Percentiles rank a stretch among this genome's conserved stretches.
Conservation (phyloP, 2,113 vertebrate species). For the Perca fluviatilis region DNA sequence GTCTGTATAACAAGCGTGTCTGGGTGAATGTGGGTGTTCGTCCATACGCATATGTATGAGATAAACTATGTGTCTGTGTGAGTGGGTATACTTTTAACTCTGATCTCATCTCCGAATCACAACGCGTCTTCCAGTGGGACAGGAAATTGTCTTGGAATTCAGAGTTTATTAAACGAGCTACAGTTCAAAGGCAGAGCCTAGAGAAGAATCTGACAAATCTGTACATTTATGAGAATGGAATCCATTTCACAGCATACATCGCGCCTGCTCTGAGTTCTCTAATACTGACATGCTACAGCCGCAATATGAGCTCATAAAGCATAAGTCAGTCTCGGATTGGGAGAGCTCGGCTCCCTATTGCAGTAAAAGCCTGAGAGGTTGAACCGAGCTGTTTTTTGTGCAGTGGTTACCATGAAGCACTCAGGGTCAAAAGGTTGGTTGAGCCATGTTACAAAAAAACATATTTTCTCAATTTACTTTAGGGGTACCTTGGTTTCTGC, state of each 20-base stretch:
- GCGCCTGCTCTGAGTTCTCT: conserved; percentile 39
- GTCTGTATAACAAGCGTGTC: conserved; percentile 39
- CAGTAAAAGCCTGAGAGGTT: conserved; percentile 28
- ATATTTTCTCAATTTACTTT: not conserved
- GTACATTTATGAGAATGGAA: conserved; percentile 72
- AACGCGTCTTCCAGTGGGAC: conserved; percentile 59
- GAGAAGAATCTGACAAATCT: conserved; percentile 68
- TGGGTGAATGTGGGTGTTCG: conserved; percentile 28
- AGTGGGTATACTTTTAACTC: conserved; percentile 39
- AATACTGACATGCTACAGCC: conserved; percentile 40
- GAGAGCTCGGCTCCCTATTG: not conserved
- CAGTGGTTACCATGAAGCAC: not conserved
- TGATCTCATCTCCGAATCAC: conserved; percentile 71
- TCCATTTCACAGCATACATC: conserved; percentile 61
- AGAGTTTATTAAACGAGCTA: conserved; percentile 66
- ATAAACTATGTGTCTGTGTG: conserved; percentile 34
- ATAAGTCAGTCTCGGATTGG: conserved; percentile 14
- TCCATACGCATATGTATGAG: conserved; percentile 47
- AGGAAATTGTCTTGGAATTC: conserved; percentile 81
- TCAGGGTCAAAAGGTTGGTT: not conserved
- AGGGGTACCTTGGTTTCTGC: not conserved
- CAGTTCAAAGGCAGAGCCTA: conserved; percentile 74
- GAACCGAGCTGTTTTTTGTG: conserved; percentile 8
- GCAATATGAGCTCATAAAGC: conserved; percentile 69
- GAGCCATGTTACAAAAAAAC: not conserved